These are phyloP conservation scores for Morinoia aosen DNA, from an alignment of 2,888 invertebrate species.

Conservation along the genomic window DNA sequence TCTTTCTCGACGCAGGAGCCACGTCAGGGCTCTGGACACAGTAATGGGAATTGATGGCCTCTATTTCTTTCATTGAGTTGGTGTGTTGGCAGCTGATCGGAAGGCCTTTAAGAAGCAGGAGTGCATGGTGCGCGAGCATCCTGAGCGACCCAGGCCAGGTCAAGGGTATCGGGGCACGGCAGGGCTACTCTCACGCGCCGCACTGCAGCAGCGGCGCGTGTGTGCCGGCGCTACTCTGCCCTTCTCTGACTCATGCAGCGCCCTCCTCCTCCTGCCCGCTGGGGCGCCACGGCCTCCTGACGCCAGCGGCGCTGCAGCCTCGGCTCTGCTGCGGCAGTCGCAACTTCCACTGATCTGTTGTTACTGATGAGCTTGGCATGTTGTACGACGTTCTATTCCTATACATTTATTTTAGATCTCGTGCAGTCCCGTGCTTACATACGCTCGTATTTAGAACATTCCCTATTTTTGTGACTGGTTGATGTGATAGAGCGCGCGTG, in stretches of 20 bases:
- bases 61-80: not conserved
- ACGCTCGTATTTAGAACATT: not conserved
- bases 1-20: not conserved
- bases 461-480: not conserved
- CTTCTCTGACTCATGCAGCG: conserved; percentile 44
- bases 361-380: not conserved
- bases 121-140: conserved; percentile 13
- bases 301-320: not conserved
- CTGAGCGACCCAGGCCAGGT: conserved; percentile 23
- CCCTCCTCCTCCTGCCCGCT: conserved; percentile 11
- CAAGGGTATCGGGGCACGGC: conserved; percentile 16
- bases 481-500: not conserved
- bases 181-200: not conserved
- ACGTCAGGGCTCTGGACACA: not conserved
- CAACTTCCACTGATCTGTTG: not conserved
- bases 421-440: not conserved
- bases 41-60: not conserved
- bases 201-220: not conserved
- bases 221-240: conserved; percentile 29
- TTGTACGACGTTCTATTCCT: not conserved
- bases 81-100: not conserved
- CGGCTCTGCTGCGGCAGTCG: not conserved
- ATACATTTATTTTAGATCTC: not conserved
- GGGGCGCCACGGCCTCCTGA: conserved; percentile 2
- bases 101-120: not conserved